Evolutionary conservation across 2,797 vertebrate genomes (phyloP).

Genomic region (Eremophila alpestris): DNA sequence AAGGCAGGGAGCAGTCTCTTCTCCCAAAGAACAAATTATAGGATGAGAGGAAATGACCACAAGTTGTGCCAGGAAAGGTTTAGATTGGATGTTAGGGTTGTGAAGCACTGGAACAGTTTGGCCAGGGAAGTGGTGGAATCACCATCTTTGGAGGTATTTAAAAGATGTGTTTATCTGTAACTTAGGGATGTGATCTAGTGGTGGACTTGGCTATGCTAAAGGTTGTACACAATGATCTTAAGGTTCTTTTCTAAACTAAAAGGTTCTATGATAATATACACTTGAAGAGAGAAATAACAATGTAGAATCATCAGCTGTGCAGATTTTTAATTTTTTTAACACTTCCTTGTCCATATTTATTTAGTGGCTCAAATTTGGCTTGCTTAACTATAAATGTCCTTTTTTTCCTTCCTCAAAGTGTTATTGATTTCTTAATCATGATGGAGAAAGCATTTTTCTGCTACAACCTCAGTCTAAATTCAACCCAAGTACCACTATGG

Average conservation of each 20-base stretch:
- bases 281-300: not conserved
- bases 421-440: not conserved
- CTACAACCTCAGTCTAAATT: not conserved
- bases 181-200: not conserved
- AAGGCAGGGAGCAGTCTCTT: accelerated
- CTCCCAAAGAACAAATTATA: not conserved
- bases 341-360: not conserved
- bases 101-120: not conserved
- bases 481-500: not conserved
- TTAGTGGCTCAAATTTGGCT: not conserved
- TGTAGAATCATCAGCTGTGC: not conserved
- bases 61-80: not conserved
- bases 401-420: not conserved
- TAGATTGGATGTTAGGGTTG: not conserved
- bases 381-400: not conserved
- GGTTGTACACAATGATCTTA: not conserved
- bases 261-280: not conserved
- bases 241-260: not conserved
- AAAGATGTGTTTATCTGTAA: not conserved
- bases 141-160: not conserved
- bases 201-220: not conserved
- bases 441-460: not conserved
- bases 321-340: not conserved
- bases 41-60: not conserved
- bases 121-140: not conserved